These are phyloP conservation scores for Ferrisia virgata DNA, from an alignment of 2,888 invertebrate genomes.

Conservation along the genomic window DNA sequence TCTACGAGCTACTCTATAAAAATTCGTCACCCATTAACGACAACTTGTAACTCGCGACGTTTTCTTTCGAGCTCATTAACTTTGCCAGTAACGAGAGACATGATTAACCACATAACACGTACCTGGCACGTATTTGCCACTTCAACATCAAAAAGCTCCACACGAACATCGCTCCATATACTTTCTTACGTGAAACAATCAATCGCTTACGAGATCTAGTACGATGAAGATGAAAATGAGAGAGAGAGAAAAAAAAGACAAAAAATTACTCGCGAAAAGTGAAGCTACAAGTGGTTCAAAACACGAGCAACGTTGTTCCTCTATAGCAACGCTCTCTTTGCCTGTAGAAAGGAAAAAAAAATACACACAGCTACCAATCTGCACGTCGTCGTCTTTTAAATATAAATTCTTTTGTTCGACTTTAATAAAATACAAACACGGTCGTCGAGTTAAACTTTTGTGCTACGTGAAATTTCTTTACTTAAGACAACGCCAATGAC, in stretches of 20 bases:
- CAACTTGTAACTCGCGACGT: not conserved
- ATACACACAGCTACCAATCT: not conserved
- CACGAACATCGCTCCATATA: not conserved
- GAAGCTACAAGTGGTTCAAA: not conserved
- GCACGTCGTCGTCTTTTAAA: not conserved
- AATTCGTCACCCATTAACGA: not conserved
- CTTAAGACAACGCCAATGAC: not conserved
- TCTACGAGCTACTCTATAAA: too few species aligned
- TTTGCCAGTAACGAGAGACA: not conserved
- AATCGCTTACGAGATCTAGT: not conserved
- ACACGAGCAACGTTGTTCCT: not conserved
- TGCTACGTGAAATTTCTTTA: not conserved
- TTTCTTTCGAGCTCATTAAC: conserved; percentile 7
- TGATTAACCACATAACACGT: not conserved
- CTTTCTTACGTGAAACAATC: not conserved
- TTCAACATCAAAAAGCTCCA: not conserved
- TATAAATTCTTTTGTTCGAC: not conserved
- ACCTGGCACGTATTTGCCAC: not conserved
- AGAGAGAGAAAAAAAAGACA: not conserved
- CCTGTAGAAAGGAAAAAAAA: not conserved
- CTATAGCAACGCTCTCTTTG: too few species aligned
- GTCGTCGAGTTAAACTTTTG: not conserved
- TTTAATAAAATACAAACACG: not conserved
- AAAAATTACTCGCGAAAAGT: not conserved
- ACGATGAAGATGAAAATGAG: not conserved